Base-by-base conservation (phyloP, 2,888 invertebrate genomes). In the Strigamia transsilvanica region DNA sequence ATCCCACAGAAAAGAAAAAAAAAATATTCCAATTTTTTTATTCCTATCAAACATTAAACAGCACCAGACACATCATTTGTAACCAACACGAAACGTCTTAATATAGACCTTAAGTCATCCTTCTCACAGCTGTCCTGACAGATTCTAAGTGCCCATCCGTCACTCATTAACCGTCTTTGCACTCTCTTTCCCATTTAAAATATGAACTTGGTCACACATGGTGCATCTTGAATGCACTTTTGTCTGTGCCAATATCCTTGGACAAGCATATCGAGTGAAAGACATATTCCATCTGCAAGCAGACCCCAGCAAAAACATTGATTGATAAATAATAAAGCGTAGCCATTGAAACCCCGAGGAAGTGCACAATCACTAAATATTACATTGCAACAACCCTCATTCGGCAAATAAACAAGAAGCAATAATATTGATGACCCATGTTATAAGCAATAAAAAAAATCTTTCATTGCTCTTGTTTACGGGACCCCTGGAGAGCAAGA, bases 111-210 rank as follows among this genome's bases (percentile, higher is more conserved):
- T 73, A 73, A 73, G 27, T 73, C 73, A 73, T 73, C 73, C 73
- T 73, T 32, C 32, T 27, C 73, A 10, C 73, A 73, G 73, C 73
- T 73, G 73, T 73, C 73, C 15, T n/a, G 61, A n/a, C 73, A 32
- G 73, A 73, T 73, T 73, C 2, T 73, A 73, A 73, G 73, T 73
- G 73, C 73, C 73, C 73, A 73, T 73, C 73, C 73, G 73, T 73
- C 73, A 73, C 73, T 73, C 73, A 73, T 73, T 73, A 73, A 73
- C 73, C 32, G 73, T 73, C 73, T 73, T 7, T 73, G 73, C 73
- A 73, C 73, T 73, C 73, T 32, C 73, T 73, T 73, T 73, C 15
- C 73, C 73, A 32, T 73, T 73, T 27, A 73, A 6, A 73, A 73
- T 73, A 73, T 73, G 73, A 73, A 73, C 73, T 73, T 73, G 5